A percentile compares a stretch with the other conserved stretches of the same genome.
These are phyloP conservation scores for Zaprionus bogoriensis DNA, from an alignment of 2,888 invertebrate genomes.

Conservation along the genomic window DNA sequence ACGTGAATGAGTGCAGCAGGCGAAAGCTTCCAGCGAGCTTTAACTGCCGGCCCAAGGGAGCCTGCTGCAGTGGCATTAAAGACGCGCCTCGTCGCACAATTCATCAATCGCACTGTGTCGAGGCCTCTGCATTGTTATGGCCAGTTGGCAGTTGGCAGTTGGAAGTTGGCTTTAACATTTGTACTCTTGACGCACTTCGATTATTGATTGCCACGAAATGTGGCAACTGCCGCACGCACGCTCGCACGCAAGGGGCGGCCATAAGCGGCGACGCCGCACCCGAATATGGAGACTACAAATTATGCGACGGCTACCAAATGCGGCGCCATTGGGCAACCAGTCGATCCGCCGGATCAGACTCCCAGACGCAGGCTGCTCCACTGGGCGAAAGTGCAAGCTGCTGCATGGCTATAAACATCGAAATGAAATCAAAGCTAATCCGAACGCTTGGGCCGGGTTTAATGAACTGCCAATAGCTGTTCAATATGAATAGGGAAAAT, in stretches of 20 bases:
- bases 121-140: background rate
- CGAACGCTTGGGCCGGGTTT: constrained; percentile 40
- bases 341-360: constrained; percentile 2
- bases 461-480: constrained; percentile 46
- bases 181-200: constrained; percentile 70
- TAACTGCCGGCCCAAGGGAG: constrained; percentile 18
- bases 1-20: constrained; percentile 18
- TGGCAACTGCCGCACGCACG: constrained; percentile 68
- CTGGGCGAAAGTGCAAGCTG: background rate
- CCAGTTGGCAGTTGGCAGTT: constrained; percentile 12
- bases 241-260: constrained; percentile 19
- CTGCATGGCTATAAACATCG: constrained; percentile 42
- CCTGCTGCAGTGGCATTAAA: constrained; percentile 30
- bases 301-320: constrained; percentile 63
- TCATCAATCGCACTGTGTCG: constrained; percentile 19
- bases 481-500: no score
- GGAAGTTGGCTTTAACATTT: constrained; percentile 59
- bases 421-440: constrained; percentile 54
- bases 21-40: background rate
- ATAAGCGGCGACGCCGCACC: constrained; percentile 40
- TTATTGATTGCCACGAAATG: constrained; percentile 76
- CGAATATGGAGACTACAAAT: constrained; percentile 69
- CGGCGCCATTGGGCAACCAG: constrained; percentile 62
- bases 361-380: background rate
- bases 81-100: background rate